Base-by-base conservation (phyloP, 2,888 invertebrate species). In the Noctua fimbriata region DNA sequence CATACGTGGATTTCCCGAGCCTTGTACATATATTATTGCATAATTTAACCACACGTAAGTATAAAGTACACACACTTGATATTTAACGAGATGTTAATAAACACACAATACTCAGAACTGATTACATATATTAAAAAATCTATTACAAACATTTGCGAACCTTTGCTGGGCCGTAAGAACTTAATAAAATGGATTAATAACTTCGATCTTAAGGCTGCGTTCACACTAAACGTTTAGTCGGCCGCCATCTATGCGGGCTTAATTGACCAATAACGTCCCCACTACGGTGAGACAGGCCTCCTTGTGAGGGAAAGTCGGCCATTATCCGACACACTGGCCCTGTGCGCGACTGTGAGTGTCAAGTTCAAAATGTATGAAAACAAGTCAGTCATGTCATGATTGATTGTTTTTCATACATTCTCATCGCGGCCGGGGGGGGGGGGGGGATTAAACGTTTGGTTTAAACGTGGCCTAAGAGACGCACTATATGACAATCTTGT, bases 1-100 rank as follows among this genome's bases (percentile, higher is more conserved):
- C 55, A 58, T n/a, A 77, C 24, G 14, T 24, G 63, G 24, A 41
- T 52, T 77, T 78, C 24, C 66, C 66, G 24, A 58, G 36, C 32
- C 14, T 6, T n/a, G 41, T 32, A 47, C 16, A 47, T 47, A 16
- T 47, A 14, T 14, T 47, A 16, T 60, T n/a, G 28, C 12, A 32
- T 24, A 24, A 16, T 28, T 60, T 28, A 76, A 76, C 60, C 49
- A 41, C n/a, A 76, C 21, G 9, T 73, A 47, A n/a, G 28, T 41
- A 49, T 16, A 60, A 16, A 60, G 28, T 58, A 60, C 60, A 21
- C 41, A 55, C 24, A 44, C 18, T 41, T 32, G 21, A 32, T 24
- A 44, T 7, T 63, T 73, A 73, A 73, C n/a, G 32, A 73, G 32
- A 47, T 7, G 16, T 32, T 28, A 67, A 67, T 44, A 52, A 52